Conservation (phyloP, 2,113 vertebrate species). For the Eurystomus gularis region DNA sequence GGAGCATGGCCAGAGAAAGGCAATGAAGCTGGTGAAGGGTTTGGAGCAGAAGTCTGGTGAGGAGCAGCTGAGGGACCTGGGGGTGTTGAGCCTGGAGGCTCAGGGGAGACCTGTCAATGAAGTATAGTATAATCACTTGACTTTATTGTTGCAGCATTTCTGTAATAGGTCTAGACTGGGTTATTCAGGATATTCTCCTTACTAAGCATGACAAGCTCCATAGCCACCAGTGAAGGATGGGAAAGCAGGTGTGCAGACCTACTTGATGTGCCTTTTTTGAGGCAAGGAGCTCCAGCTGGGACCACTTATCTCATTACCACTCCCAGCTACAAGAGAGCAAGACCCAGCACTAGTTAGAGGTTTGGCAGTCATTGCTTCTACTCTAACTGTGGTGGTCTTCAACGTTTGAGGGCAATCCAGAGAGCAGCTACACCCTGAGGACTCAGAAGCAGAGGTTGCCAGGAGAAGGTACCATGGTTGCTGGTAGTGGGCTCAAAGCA, state of each 20-base stretch:
- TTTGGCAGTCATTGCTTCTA: rapidly evolving
- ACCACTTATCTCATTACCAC: background rate
- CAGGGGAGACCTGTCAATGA: too few relatives aligned
- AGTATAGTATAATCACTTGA: background rate
- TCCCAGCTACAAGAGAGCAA: background rate
- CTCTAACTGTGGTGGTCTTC: rapidly evolving
- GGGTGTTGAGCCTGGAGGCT: too few relatives aligned
- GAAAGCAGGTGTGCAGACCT: background rate
- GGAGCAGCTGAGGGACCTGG: too few relatives aligned
- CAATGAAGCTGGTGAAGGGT: too few relatives aligned
- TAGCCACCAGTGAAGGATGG: background rate
- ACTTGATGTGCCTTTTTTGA: background rate
- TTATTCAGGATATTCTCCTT: background rate
- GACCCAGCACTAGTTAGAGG: rapidly evolving
- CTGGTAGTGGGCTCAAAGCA: rapidly evolving
- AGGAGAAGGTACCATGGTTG: background rate
- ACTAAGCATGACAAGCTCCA: background rate
- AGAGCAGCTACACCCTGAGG: background rate
- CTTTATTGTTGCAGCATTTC: background rate
- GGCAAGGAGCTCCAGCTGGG: background rate
- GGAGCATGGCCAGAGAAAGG: too few relatives aligned
- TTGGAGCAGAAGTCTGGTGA: too few relatives aligned
- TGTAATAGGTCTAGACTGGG: background rate
- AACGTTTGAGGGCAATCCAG: rapidly evolving
- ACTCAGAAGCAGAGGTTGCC: background rate